These are phyloP conservation scores for Odontesthes bonariensis DNA, from an alignment of 2,113 vertebrate species.

Conservation along the genomic window DNA sequence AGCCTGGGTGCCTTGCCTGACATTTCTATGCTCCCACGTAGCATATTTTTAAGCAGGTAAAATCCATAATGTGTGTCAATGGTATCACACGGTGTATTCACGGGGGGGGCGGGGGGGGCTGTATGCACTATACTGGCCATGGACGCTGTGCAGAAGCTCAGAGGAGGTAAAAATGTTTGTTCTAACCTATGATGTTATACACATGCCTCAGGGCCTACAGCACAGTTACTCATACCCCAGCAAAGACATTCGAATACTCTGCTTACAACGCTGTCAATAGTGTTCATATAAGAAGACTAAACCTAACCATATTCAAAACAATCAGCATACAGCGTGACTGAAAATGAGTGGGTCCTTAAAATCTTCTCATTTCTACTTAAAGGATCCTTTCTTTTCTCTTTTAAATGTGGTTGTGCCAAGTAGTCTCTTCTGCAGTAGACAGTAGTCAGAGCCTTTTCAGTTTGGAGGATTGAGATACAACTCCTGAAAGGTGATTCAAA, in stretches of 20 bases:
- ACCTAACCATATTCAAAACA: constrained; percentile 54
- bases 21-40: constrained; percentile 81
- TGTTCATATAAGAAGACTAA: constrained; percentile 30
- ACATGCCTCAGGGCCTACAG: constrained; percentile 65
- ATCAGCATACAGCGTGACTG: constrained; percentile 1
- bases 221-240: constrained; percentile 63
- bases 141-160: constrained; percentile 72
- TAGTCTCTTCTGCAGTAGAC: neutral
- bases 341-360: neutral
- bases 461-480: neutral
- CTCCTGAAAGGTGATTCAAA: neutral
- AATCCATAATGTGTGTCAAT: constrained; percentile 86
- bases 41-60: constrained; percentile 82
- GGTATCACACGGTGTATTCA: constrained; percentile 79
- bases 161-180: constrained; percentile 77
- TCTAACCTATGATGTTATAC: constrained; percentile 76
- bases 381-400: neutral
- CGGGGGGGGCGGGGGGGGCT: constrained; percentile 67
- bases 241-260: constrained; percentile 70
- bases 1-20: constrained; percentile 77
- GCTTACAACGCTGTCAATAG: constrained; percentile 39
- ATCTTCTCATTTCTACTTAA: neutral
- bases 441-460: neutral
- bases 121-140: constrained; percentile 65
- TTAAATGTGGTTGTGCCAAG: neutral